These are phyloP conservation scores for Halictus quadricinctus DNA, from an alignment of 2,888 invertebrate genomes.

Conservation along the genomic window DNA sequence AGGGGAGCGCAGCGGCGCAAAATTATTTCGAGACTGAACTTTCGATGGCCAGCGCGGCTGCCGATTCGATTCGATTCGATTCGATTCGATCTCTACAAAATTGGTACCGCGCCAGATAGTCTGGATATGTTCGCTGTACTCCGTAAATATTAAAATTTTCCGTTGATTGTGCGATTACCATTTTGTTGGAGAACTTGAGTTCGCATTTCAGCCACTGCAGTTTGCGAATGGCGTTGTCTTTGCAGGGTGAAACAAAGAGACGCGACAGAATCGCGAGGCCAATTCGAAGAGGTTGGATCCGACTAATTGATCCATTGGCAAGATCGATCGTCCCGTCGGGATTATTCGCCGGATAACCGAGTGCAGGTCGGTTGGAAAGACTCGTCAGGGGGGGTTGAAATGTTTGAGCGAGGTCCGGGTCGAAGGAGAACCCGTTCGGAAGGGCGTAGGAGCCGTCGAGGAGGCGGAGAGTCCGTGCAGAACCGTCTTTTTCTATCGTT, in stretches of 20 bases:
- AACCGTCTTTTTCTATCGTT: conserved; percentile 48
- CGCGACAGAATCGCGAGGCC: not conserved
- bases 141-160: not conserved
- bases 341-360: conserved; percentile 29
- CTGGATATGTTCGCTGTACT: not conserved
- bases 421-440: conserved; percentile 15
- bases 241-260: not conserved
- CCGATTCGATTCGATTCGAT: not conserved
- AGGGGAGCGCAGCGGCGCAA: conserved; percentile 2
- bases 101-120: not conserved
- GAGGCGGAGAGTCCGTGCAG: conserved; percentile 40
- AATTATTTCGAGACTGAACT: conserved; percentile 18
- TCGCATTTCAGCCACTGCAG: not conserved
- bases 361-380: not conserved
- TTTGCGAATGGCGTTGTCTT: not conserved
- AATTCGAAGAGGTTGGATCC: not conserved
- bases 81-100: not conserved
- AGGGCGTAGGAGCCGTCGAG: conserved; percentile 47
- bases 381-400: not conserved
- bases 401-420: conserved; percentile 16
- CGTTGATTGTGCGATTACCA: not conserved
- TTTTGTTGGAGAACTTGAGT: not conserved
- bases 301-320: not conserved
- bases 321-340: conserved; percentile 7
- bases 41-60: not conserved